Base-by-base conservation (phyloP, 64 coral and sea anemone genomes). In the Catalaphyllia jardinei region DNA sequence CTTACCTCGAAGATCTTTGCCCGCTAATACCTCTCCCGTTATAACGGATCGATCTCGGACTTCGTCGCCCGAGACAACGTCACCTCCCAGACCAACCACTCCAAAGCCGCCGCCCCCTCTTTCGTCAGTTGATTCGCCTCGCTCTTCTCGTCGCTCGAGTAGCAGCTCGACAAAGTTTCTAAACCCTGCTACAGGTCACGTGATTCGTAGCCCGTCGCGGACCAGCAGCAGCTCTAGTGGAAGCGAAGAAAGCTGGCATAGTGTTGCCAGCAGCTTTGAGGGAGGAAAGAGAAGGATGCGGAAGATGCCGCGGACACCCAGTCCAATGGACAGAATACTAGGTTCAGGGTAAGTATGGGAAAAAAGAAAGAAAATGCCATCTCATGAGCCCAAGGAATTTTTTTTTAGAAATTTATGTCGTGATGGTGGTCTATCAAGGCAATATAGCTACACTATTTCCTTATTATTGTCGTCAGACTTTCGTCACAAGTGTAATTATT, bases 211-310 rank as follows among this genome's bases (percentile, higher is more conserved):
- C 57, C 82, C 88, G n/a, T 97, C 95, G 22, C 88, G 81, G 54
- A 97, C 92, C 20, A 97, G 95, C 71, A 97, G 95, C 75, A 97
- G 95, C 72, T 97, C 95, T 2, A 91, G 95, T 79, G 95, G 86
- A 35, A 88, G 95, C 11, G 77, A 92, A 19, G 90, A 91, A 61
- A 91, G 76, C 71, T 80, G 90, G 61, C 80, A 73, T 16, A 92
- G 90, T 73, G 71, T 88, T 20, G 86, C 51, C 0, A 88, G 86
- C 30, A 88, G 74, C 51, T 20, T 75, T 4, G 86, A 88, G 24
- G 86, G 86, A 63, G 71, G 28, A 11, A 87, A 55, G 22, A 64
- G 83, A 87, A 74, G 92, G 60, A 4, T 73, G 24, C 83, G 93
- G 19, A 94, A 75, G 10, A 80, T 93, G 24, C 88, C 95, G 1